These are phyloP conservation scores for Erebia aethiops DNA, from an alignment of 2,888 invertebrate genomes.

Conservation along the genomic window DNA sequence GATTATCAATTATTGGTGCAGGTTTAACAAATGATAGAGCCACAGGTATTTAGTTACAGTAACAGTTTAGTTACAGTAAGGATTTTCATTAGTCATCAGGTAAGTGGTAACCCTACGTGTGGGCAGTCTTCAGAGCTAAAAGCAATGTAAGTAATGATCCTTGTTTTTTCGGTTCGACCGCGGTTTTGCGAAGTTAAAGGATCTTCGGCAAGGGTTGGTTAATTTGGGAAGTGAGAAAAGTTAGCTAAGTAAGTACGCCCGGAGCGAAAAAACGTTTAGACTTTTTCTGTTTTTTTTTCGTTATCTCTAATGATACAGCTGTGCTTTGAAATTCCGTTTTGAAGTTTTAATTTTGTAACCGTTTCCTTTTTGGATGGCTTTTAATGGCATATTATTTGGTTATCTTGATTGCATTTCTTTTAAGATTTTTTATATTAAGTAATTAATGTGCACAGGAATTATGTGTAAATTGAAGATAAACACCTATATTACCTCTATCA, in stretches of 20 bases:
- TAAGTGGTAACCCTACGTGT: constrained; percentile 20
- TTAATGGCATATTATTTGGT: background rate
- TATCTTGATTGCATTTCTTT: constrained; percentile 7
- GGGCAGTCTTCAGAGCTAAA: constrained; percentile 40
- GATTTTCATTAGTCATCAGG: no score
- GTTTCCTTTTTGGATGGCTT: constrained; percentile 9
- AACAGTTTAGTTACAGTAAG: no score
- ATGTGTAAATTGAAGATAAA: no score
- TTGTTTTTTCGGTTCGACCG: constrained; percentile 40
- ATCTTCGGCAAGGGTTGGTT: constrained; percentile 37
- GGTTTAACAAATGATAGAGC: no score
- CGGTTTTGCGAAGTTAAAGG: constrained; percentile 36
- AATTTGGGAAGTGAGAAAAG: constrained; percentile 37
- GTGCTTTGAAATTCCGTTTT: constrained; percentile 22
- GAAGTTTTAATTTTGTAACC: constrained; percentile 27
- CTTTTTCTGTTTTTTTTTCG: constrained; percentile 10
- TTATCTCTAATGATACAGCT: constrained; percentile 29
- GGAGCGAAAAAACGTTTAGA: constrained; percentile 33
- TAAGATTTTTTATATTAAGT: background rate
- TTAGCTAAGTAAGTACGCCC: constrained; percentile 28
- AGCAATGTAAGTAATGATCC: constrained; percentile 38
- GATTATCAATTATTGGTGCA: no score
- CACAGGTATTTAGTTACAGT: no score
- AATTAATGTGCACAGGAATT: no score
- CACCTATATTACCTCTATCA: no score